Evolutionary conservation across 2,797 vertebrate species (phyloP), one percentile per base, ranked within the genome.

Genomic region (Pangasius larnaudii): DNA sequence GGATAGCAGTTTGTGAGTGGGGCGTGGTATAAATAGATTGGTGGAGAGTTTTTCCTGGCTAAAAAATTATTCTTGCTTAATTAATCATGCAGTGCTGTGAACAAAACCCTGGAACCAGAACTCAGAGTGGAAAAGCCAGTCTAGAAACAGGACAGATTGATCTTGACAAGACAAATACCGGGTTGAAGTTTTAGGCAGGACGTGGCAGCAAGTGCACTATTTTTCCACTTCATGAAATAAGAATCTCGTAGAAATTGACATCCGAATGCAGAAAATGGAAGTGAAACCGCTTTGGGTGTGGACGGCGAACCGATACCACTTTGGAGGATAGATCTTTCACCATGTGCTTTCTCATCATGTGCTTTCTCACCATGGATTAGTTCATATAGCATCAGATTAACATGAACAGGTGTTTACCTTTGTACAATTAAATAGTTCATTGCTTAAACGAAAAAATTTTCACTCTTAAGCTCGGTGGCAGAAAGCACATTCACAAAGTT

Each of bases 31-130:
- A 91, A 91, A 92, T 87, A 91, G 89, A 77, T 74, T 87, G 65
- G 89, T 87, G 78, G 46, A 75, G 80, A 84, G 75, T 91, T 90
- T 90, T 89, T 84, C 77, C 85, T 86, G 72, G 87, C 67, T 91
- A 56, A 91, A 86, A 90, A 91, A 90, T 75, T 36, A 85, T 91
- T 88, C 86, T 88, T 65, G 16, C 10, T 78, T 89, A 88, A 92
- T 92, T 90, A 93, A 90, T 92, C 89, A 90, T 90, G 90, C 79
- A 90, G 49, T 46, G 2, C 63, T 89, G 85, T 69, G 36, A 80
- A 86, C 56, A 88, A 90, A 89, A 88, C 2, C 0, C 56, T 83
- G 79, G 63, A 78, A 67, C 16, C 65, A 53, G 53, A 72, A 89
- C 86, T 63, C 78, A 74, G 85, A 78, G 53, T 72, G 86, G 69